Evolutionary conservation across 2,797 vertebrate species (phyloP), one percentile per base, ranked within the genome.

Genomic region (Corythornis leucogaster): DNA sequence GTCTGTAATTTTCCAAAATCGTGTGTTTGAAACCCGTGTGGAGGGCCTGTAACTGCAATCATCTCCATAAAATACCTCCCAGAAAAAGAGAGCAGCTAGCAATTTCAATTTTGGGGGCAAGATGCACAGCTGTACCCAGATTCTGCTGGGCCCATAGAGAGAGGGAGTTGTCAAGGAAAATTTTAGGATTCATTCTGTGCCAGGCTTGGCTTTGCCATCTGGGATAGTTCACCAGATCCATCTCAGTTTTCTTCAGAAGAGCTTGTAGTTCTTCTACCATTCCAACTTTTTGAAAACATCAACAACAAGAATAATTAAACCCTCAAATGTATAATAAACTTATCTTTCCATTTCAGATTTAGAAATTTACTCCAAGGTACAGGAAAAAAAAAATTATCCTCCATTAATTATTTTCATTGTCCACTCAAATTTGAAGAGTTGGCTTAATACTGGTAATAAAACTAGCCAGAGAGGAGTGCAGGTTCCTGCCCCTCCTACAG

Each of bases 1-100:
- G 64, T 88, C 73, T 93, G 93, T 92, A 80, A 92, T 96, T 94
- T 96, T 96, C 86, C 70, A 45, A 90, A 95, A 82, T 58, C 46
- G 30, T 71, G 69, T 26, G 16, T 93, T 92, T 85, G 77, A 93
- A 94, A 87, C 68, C 48, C 75, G 18, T 48, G 64, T 48, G 43
- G 68, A 77, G 83, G 31, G 54, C 61, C 66, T 92, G 43, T 71
- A 75, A 33, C 76, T 62, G 69, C 84, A 87, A 53, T 84, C 63
- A 55, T 70, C 74, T 92, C 89, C 6, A 12, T 74, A 74, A 89
- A 87, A 87, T 53, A 43, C 38, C 35, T 87, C 25, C 66, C 33
- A 68, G 66, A 40, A 92, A 66, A 82, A 53, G 43, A 43, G 58
- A 80, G 6, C 59, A 80, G 62, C n/a, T 45, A 82, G 40, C 55